Conservation (phyloP, 2,888 invertebrate genomes). For the Caenorhabditis virilis region DNA sequence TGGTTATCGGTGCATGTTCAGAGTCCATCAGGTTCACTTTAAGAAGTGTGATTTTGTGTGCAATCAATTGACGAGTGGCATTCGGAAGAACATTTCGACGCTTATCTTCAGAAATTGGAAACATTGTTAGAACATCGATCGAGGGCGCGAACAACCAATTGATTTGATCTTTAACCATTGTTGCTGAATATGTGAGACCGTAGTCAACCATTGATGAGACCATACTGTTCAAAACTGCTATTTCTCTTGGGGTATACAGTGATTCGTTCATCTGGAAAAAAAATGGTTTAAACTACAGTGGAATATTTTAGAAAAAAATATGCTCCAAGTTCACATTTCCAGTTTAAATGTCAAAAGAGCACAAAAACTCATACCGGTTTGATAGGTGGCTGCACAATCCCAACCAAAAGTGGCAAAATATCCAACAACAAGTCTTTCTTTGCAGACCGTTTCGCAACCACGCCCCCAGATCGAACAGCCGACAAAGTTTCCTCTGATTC, state of each 20-base stretch:
- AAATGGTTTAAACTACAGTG: no score
- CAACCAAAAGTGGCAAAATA: constrained; percentile 36
- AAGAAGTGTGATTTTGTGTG: constrained; percentile 69
- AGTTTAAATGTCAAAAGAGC: no score
- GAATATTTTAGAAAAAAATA: no score
- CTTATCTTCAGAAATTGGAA: constrained; percentile 63
- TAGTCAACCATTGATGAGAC: constrained; percentile 36
- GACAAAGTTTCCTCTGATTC: constrained; percentile 32
- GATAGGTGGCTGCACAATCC: constrained; percentile 47
- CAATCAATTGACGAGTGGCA: constrained; percentile 80
- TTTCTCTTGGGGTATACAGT: constrained; percentile 39
- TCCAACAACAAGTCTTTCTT: constrained; percentile 33
- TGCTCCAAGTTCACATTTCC: no score
- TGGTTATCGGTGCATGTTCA: constrained; percentile 4
- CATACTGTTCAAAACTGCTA: constrained; percentile 14
- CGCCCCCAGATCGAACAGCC: constrained; percentile 19
- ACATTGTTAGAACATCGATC: constrained; percentile 76
- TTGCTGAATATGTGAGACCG: constrained; percentile 32
- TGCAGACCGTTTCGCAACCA: constrained; percentile 1
- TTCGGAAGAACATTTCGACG: constrained; percentile 73
- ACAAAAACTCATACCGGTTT: constrained; percentile 39
- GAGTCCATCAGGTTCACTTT: constrained; percentile 14
- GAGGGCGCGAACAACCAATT: constrained; percentile 79
- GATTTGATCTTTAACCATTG: constrained; percentile 37
- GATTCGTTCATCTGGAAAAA: constrained; percentile 49